phyloP scores from a whole-genome alignment of 2,797 vertebrate genomes.

The Emys orbicularis region DNA sequence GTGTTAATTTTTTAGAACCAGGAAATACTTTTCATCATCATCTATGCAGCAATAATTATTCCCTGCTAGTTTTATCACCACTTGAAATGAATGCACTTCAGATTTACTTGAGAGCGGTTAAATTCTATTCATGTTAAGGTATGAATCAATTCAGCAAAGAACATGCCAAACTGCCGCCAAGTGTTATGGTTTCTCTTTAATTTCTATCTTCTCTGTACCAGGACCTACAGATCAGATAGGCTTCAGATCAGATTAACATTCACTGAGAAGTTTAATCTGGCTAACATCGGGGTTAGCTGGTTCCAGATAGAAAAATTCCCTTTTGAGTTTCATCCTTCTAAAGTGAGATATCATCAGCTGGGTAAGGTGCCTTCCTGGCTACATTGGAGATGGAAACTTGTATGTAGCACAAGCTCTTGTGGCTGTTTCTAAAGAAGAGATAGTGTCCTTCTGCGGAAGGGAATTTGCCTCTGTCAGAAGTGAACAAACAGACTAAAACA shows the following conservation, averaged over 20 bases:
- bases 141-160: not conserved
- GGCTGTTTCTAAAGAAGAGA: not conserved
- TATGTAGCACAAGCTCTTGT: not conserved
- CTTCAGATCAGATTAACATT: not conserved
- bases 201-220: not conserved
- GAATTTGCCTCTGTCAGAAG: constrained; percentile 12
- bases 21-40: not conserved
- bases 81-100: not conserved
- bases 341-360: not conserved
- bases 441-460: constrained; percentile 33
- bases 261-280: not conserved
- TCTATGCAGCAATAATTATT: not conserved
- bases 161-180: not conserved
- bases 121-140: not conserved
- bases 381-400: not conserved
- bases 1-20: not conserved
- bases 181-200: not conserved
- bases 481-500: constrained; percentile 29
- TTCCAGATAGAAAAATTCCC: not conserved
- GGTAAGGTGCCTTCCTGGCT: not conserved
- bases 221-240: not conserved
- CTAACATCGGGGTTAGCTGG: not conserved
- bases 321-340: constrained; percentile 22
- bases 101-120: not conserved
- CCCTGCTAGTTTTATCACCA: not conserved